Percentiles rank a stretch among this genome's conserved stretches.
Evolutionary conservation across 1,140 invertebrate species (phyloP).

Genomic region (Piezodorus guildinii): DNA sequence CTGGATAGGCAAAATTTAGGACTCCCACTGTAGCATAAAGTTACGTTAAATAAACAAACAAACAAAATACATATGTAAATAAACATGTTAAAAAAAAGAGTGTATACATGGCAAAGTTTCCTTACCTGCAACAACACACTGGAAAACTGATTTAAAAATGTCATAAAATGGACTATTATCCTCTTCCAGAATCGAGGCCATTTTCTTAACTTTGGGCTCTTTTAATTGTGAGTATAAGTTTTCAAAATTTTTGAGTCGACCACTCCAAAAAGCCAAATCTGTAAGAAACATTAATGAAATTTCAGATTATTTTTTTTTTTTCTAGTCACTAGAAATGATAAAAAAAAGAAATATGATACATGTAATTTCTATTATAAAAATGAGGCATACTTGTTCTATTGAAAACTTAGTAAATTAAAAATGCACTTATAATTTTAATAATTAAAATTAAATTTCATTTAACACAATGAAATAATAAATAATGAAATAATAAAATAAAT

Average conservation of each 20-base stretch:
- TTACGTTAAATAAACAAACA: no score
- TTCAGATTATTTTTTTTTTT: no score
- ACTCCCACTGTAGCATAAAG: no score
- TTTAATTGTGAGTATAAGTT: conserved; percentile 71
- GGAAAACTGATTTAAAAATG: conserved; percentile 54
- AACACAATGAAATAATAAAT: conserved; percentile 2
- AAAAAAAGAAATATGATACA: no score
- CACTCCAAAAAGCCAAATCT: conserved; percentile 55
- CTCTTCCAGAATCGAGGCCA: conserved; percentile 61
- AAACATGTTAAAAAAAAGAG: no score
- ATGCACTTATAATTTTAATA: no score
- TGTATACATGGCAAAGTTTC: conserved; percentile 26
- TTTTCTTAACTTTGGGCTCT: conserved; percentile 64
- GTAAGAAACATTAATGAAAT: conserved; percentile 30
- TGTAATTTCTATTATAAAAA: no score
- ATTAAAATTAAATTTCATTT: no score
- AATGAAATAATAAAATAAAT: not conserved
- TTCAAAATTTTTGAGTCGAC: conserved; percentile 46
- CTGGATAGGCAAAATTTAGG: no score
- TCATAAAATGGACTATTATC: conserved; percentile 59
- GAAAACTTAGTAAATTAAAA: not conserved
- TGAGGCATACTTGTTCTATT: not conserved
- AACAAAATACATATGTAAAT: no score
- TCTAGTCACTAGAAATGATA: not conserved
- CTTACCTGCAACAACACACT: conserved; percentile 47